Evolutionary conservation across 35 echinoderm and acorn worm genomes (phyloP).

Genomic region (Ophioderma brevispina): DNA sequence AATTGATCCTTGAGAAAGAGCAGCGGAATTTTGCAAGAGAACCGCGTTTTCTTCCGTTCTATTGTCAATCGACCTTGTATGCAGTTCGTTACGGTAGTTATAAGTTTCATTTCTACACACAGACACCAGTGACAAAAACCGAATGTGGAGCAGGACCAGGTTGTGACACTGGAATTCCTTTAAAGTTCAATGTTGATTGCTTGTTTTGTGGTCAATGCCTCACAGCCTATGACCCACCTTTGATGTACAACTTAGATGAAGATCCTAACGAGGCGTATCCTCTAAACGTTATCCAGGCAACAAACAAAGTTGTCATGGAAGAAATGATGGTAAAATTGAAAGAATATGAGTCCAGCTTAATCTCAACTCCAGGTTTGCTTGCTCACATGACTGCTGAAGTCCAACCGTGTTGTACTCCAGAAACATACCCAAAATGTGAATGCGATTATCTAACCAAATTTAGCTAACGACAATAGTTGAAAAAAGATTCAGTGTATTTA

Average conservation of each 20-base stretch:
- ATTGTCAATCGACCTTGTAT: conserved; percentile 27
- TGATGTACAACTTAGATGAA: conserved; percentile 41
- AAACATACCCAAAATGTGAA: neutral
- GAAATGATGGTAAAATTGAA: neutral
- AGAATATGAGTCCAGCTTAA: neutral
- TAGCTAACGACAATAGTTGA: no score
- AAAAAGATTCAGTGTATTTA: no score
- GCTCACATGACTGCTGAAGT: neutral
- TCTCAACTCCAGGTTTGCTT: neutral
- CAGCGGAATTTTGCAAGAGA: neutral
- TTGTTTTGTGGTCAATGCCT: neutral
- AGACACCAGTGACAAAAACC: neutral
- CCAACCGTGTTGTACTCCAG: neutral
- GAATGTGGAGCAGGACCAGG: neutral
- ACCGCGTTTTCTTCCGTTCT: conserved; percentile 7
- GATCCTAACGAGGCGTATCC: conserved; percentile 52
- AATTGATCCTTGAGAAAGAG: no score
- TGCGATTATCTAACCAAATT: no score
- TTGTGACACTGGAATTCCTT: neutral
- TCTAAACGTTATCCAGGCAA: neutral
- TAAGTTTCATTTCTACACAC: conserved; percentile 57
- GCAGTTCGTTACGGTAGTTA: conserved; percentile 39
- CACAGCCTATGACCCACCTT: conserved; percentile 43
- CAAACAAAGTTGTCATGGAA: neutral
- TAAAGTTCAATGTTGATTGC: neutral